Evolutionary conservation across 2,113 vertebrate species (phyloP).

Genomic region (Alosa alosa): DNA sequence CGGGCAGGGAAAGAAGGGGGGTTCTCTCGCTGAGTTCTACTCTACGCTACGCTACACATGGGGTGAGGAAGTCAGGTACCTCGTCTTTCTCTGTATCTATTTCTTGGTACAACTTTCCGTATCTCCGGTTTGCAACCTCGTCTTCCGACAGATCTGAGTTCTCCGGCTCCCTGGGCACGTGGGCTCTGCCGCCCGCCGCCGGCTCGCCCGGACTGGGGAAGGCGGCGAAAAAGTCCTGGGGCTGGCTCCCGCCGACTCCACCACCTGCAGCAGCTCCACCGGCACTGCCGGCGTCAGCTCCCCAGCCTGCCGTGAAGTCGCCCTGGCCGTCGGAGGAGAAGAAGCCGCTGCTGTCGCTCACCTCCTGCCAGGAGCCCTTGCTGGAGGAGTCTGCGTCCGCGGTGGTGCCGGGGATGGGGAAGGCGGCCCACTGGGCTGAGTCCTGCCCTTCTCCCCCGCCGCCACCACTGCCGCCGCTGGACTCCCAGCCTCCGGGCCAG

Average conservation of each 20-base stretch:
- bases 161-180: conserved; percentile 83
- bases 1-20: conserved; percentile 57
- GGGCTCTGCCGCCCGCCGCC: conserved; percentile 62
- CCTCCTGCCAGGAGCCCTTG: conserved; percentile 63
- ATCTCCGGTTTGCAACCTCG: conserved; percentile 92
- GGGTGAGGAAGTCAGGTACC: conserved; percentile 77
- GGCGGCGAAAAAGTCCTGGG: conserved; percentile 45
- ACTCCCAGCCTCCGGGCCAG: conserved; percentile 36
- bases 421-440: conserved; percentile 66
- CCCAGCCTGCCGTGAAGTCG: conserved; percentile 52
- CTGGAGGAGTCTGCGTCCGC: conserved; percentile 51
- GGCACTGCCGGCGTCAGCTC: conserved; percentile 37
- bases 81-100: conserved; percentile 90
- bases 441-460: conserved; percentile 56
- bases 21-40: conserved; percentile 65
- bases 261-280: neutral
- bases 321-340: conserved; percentile 62
- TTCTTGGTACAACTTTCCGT: conserved; percentile 91
- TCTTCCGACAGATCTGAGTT: conserved; percentile 96
- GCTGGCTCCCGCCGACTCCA: conserved; percentile 53
- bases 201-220: conserved; percentile 48
- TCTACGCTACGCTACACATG: conserved; percentile 78
- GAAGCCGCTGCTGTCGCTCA: conserved; percentile 58
- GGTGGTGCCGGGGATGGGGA: conserved; percentile 48
- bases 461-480: conserved; percentile 29